A percentile compares a stretch with the other conserved stretches of the same genome.
Conservation (phyloP, 92 coral and sea anemone genomes). For the Phymanthus crucifer region DNA sequence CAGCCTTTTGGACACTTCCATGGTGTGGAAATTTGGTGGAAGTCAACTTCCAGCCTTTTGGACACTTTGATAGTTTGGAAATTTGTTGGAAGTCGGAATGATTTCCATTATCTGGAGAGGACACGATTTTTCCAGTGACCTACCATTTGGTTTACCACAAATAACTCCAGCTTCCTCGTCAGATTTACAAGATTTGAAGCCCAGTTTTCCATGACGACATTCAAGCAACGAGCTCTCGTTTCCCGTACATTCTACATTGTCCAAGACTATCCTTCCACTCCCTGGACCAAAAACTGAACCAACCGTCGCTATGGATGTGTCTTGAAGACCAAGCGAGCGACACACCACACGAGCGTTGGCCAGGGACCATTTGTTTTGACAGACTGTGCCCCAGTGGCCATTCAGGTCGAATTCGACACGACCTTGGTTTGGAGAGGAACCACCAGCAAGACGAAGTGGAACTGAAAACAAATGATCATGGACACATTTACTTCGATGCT, state of each 20-base stretch:
- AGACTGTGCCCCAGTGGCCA: conserved; percentile 58
- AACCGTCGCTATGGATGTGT: conserved; percentile 32
- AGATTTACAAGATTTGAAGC: conserved; percentile 18
- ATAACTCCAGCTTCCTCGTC: conserved; percentile 39
- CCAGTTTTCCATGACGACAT: conserved; percentile 43
- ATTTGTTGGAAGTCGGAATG: too few species aligned
- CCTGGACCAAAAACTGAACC: conserved; percentile 54
- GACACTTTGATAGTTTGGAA: neutral
- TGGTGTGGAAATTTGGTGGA: too few species aligned
- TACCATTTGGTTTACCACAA: conserved; percentile 35
- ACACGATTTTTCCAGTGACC: too few species aligned
- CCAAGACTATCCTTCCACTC: conserved; percentile 37
- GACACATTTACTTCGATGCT: neutral
- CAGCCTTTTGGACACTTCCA: too few species aligned
- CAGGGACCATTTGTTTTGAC: conserved; percentile 50
- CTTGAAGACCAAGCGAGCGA: conserved; percentile 45
- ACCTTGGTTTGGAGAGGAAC: conserved; percentile 35
- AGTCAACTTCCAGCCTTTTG: too few species aligned
- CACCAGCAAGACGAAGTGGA: conserved; percentile 49
- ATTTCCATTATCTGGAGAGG: too few species aligned
- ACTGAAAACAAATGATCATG: conserved; percentile 21
- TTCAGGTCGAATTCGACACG: conserved; percentile 45
- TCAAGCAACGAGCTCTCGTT: conserved; percentile 52
- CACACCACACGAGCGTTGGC: conserved; percentile 54
- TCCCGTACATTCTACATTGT: conserved; percentile 44